Conservation (phyloP, 30 jellyfish, hydroid and myxozoan species). For the Phacellophora camtschatica region DNA sequence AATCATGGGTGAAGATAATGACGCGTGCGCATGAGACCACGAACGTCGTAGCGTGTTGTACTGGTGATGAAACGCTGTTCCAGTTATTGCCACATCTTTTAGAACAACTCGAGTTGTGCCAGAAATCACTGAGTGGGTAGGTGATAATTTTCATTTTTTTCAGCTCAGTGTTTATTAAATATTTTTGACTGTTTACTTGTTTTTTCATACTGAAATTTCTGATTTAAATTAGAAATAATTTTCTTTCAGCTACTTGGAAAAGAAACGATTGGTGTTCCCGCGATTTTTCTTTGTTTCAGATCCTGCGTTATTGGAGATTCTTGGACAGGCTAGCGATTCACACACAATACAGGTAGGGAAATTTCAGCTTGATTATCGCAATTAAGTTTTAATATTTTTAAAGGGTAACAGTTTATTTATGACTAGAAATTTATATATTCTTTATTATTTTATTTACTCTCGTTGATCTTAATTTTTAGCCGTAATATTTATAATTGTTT, state of each 20-base stretch:
- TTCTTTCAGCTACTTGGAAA: constrained; percentile 68
- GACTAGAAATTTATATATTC: no score
- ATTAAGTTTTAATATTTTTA: no score
- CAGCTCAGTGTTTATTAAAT: no score
- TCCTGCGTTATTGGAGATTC: constrained; percentile 82
- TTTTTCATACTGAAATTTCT: no score
- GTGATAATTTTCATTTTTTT: no score
- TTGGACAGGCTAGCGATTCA: constrained; percentile 90
- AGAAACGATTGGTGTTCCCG: constrained; percentile 82
- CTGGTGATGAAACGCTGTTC: constrained; percentile 80
- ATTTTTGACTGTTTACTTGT: no score
- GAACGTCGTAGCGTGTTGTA: constrained; percentile 77
- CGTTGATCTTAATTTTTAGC: no score
- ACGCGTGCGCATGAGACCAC: constrained; percentile 87
- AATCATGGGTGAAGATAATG: constrained; percentile 86
- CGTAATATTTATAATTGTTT: no score
- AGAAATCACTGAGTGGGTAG: constrained; percentile 82
- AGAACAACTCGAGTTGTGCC: constrained; percentile 82
- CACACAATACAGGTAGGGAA: constrained; percentile 88
- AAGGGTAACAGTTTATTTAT: no score
- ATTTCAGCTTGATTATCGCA: no score
- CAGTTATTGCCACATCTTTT: constrained; percentile 79
- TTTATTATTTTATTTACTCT: no score
- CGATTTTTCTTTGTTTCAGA: constrained; percentile 85
- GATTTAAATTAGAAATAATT: neutral